phyloP scores from a whole-genome alignment of 2,888 invertebrate genomes.

The Bibio marci region DNA sequence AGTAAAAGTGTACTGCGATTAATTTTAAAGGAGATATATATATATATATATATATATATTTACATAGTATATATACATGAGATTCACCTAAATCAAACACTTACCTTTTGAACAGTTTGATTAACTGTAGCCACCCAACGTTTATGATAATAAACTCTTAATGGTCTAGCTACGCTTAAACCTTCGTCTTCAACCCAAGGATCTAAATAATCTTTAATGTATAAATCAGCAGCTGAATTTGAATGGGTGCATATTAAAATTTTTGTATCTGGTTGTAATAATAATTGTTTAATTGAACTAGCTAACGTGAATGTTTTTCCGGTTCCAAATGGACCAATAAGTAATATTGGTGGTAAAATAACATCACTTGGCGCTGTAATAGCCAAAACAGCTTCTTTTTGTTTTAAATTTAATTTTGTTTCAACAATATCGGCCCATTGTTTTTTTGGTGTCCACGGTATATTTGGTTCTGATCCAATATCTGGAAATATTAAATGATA shows the following conservation, averaged over 20 bases:
- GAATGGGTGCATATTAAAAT: slow-evolving; percentile 75
- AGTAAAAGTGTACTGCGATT: background rate
- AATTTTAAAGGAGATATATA: background rate
- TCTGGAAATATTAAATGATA: slow-evolving; percentile 56
- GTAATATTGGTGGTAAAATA: slow-evolving; percentile 49
- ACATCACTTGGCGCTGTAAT: slow-evolving; percentile 48
- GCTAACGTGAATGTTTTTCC: slow-evolving; percentile 75
- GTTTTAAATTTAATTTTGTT: slow-evolving; percentile 52
- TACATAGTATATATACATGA: slow-evolving; percentile 4
- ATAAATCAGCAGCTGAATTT: slow-evolving; percentile 72
- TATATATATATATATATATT: too few relatives aligned
- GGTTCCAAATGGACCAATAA: slow-evolving; percentile 72
- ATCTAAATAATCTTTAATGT: slow-evolving; percentile 69
- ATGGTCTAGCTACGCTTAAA: slow-evolving; percentile 44
- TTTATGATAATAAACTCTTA: slow-evolving; percentile 64
- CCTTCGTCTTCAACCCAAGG: slow-evolving; percentile 54
- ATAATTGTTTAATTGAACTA: slow-evolving; percentile 49
- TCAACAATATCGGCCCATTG: slow-evolving; percentile 49
- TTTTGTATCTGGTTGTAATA: slow-evolving; percentile 43
- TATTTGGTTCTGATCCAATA: slow-evolving; percentile 39
- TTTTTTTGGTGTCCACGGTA: slow-evolving; percentile 50
- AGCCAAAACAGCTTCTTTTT: slow-evolving; percentile 59
- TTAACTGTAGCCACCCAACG: slow-evolving; percentile 65
- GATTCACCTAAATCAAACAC: too few relatives aligned
- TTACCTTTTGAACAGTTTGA: slow-evolving; percentile 44